phyloP scores from a whole-genome alignment of 2,113 vertebrate genomes.

The Chaetorhynchus papuensis region DNA sequence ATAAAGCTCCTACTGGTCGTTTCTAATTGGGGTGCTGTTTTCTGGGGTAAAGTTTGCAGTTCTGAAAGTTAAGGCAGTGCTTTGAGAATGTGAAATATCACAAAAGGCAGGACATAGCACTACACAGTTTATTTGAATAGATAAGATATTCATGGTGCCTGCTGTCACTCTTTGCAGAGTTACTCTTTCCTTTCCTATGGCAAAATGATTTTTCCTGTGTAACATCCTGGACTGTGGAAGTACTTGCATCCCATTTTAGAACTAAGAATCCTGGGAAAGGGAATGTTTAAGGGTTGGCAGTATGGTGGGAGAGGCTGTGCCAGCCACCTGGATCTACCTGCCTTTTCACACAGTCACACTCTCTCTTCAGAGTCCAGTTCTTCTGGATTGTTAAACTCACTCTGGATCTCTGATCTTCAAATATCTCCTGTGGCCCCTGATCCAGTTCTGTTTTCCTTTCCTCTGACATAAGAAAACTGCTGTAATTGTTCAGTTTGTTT shows the following conservation, averaged over 20 bases:
- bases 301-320: not conserved
- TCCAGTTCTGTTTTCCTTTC: not conserved
- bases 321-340: not conserved
- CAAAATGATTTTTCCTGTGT: not conserved
- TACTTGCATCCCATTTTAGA: not conserved
- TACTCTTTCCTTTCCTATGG: not conserved
- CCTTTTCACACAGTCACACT: not conserved
- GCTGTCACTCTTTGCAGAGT: not conserved
- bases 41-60: not conserved
- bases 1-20: not conserved
- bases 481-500: not conserved
- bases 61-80: not conserved
- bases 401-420: not conserved
- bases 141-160: not conserved
- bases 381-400: not conserved
- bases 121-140: not conserved
- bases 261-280: not conserved
- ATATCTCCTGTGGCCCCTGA: not conserved
- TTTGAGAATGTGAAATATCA: not conserved
- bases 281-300: not conserved
- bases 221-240: not conserved
- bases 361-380: not conserved
- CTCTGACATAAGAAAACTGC: not conserved
- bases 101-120: not conserved
- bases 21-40: not conserved